A percentile compares a stretch with the other conserved stretches of the same genome.
Evolutionary conservation across 2,888 invertebrate species (phyloP).

Genomic region (Tholera decimalis): DNA sequence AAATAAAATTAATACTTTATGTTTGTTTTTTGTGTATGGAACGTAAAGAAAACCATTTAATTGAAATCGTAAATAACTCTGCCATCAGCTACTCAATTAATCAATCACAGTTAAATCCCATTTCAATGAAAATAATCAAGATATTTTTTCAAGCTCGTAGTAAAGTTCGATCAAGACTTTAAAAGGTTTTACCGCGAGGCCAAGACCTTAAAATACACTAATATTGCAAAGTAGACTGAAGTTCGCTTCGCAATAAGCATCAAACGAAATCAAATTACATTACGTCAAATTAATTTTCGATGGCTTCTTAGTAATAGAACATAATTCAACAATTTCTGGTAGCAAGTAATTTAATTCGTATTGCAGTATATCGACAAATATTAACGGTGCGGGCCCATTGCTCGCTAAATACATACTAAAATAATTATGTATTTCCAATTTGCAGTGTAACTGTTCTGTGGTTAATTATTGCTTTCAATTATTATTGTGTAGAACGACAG

Average conservation of each 20-base stretch:
- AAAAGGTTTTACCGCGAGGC: conserved; percentile 25
- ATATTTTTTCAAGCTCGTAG: neutral
- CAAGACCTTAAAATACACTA: conserved; percentile 30
- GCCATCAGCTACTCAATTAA: neutral
- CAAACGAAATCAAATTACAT: conserved; percentile 61
- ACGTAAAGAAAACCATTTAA: neutral
- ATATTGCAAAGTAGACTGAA: conserved; percentile 18
- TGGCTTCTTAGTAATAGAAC: conserved; percentile 54
- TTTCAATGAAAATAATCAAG: neutral
- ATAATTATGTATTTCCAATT: conserved; percentile 65
- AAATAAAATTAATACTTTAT: too few relatives aligned
- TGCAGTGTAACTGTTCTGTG: conserved; percentile 37
- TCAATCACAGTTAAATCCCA: neutral
- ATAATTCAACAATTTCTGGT: conserved; percentile 55
- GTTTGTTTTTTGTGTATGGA: neutral
- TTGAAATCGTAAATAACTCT: neutral
- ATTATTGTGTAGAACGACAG: conserved; percentile 18
- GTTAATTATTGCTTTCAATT: conserved; percentile 43
- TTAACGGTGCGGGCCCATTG: conserved; percentile 40
- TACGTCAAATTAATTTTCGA: conserved; percentile 59
- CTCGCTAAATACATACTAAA: conserved; percentile 55
- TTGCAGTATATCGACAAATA: conserved; percentile 51
- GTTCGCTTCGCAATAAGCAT: conserved; percentile 43
- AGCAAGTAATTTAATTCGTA: conserved; percentile 59
- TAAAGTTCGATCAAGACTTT: conserved; percentile 13